Evolutionary conservation across 1,140 invertebrate genomes (phyloP).

Genomic region (Heliconius eleuchia): DNA sequence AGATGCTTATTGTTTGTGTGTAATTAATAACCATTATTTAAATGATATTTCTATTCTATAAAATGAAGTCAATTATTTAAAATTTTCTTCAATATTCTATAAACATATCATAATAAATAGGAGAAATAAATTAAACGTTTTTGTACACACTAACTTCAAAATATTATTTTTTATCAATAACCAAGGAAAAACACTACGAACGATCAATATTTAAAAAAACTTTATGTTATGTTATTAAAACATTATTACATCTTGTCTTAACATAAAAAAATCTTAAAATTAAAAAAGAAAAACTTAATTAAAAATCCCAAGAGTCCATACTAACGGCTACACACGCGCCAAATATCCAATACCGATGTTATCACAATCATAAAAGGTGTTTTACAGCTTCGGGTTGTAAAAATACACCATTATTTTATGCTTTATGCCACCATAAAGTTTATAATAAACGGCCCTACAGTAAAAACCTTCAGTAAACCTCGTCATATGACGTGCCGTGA

Average conservation of each 20-base stretch:
- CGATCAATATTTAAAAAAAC: too few species aligned
- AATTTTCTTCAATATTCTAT: too few species aligned
- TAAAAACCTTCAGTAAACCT: slow-evolving; percentile 64
- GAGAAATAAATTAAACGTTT: too few species aligned
- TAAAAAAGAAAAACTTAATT: not conserved
- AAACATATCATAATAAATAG: too few species aligned
- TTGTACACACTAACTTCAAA: too few species aligned
- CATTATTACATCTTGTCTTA: not conserved
- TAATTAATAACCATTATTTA: too few species aligned
- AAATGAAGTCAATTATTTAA: too few species aligned
- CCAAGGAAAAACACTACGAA: too few species aligned
- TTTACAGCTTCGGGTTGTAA: slow-evolving; percentile 73
- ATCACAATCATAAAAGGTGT: slow-evolving; percentile 74
- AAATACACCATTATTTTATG: slow-evolving; percentile 75
- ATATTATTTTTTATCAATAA: too few species aligned
- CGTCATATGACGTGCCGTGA: slow-evolving; percentile 54
- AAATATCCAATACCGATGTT: slow-evolving; percentile 55
- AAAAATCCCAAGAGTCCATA: slow-evolving; percentile 10
- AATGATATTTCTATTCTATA: too few species aligned
- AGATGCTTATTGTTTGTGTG: too few species aligned
- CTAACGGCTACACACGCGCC: slow-evolving; percentile 33
- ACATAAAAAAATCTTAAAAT: not conserved
- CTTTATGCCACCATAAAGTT: slow-evolving; percentile 75
- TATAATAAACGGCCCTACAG: slow-evolving; percentile 69
- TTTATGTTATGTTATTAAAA: not conserved